phyloP scores from a whole-genome alignment of 2,888 invertebrate species.

The Leptarthrus brevirostris region DNA sequence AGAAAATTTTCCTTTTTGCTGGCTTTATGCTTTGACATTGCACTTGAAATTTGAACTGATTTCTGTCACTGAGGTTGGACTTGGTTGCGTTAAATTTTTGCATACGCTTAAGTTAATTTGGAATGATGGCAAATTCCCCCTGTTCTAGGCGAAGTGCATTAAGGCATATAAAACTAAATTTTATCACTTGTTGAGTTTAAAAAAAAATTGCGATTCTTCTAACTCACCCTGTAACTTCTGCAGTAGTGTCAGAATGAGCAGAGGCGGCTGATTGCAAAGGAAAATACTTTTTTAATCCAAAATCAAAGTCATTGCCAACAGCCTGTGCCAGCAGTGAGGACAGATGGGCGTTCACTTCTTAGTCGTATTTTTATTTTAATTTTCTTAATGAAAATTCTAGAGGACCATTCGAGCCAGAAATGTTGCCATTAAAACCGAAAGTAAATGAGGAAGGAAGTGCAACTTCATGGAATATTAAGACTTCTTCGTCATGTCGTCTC shows the following conservation, averaged over 20 bases:
- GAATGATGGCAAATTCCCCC: no score
- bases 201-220: no score
- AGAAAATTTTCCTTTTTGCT: neutral
- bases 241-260: no score
- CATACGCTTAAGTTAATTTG: no score
- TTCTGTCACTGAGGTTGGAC: neutral
- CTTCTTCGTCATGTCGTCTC: no score
- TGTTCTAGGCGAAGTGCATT: no score
- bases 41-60: constrained; percentile 17
- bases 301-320: constrained; percentile 25
- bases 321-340: neutral
- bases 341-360: neutral
- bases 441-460: constrained; percentile 31
- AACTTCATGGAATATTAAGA: constrained; percentile 24
- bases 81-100: no score
- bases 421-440: constrained; percentile 20
- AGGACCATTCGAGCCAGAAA: neutral
- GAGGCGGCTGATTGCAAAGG: no score
- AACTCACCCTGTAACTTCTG: no score
- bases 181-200: no score
- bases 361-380: neutral
- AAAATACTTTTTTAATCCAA: constrained; percentile 16
- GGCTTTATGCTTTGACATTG: constrained; percentile 10
- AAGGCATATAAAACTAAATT: no score
- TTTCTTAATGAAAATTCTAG: constrained; percentile 28